Base-by-base conservation (phyloP, 2,797 vertebrate species). In the Sphenopsis melanotis region DNA sequence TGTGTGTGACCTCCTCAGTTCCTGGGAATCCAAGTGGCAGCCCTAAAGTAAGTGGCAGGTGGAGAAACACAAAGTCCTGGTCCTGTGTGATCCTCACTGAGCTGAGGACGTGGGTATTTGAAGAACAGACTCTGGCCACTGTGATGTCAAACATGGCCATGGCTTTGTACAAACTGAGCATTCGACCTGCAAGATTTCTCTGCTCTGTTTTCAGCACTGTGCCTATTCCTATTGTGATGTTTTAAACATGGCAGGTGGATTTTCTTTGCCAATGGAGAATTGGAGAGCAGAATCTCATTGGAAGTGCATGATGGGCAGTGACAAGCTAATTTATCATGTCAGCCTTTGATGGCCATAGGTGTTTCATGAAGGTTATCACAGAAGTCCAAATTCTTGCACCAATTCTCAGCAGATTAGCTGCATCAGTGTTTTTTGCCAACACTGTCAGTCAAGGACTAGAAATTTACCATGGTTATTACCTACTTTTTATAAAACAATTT, bases 71-170 rank as follows among this genome's bases (percentile, higher is more conserved):
- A 8, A 59, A 87, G 16, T 61, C 39, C 18, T 63, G 12, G 17
- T 60, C 42, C 46, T 39, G 5, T 18, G 2, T 91, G 46, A 15
- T 81, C 23, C 42, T 81, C 4, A 2, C 36, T 61, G 64, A 39
- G 32, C 41, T 53, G 8, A 10, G 14, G 36, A 8, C 0, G 1
- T 0, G 0, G 21, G 16, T 22, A 8, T 61, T 66, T 61, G 34
- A 75, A 56, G 53, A 30, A 23, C 10, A 9, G 17, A 0, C 1
- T 66, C 47, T 80, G 49, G 27, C 30, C 3, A 3, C 18, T 27
- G 19, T 59, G 30, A 46, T 55, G 24, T 52, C 64, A 80, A 52
- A 85, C 21, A 13, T 0, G 15, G 29, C 57, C 26, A 7, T 2
- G 2, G 41, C 30, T 87, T 78, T 47, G 46, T 53, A 83, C 17